Evolutionary conservation across 2,797 vertebrate species (phyloP), one percentile per base, ranked within the genome.

Genomic region (Pseudochirops corinnae): DNA sequence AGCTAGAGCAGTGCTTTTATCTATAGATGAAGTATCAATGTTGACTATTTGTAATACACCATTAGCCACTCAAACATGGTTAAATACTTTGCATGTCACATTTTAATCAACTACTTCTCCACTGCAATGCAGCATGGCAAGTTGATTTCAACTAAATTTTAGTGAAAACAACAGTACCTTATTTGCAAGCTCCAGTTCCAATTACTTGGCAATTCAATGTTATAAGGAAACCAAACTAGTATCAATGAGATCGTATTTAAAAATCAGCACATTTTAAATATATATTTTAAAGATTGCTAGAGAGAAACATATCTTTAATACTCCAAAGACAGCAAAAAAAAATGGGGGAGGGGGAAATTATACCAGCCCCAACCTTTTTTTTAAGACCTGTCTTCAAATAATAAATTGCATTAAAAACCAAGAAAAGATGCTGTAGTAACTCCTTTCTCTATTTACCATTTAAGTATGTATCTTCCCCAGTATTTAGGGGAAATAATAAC

Each of bases 111-210:
- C 92, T 91, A 94, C 52, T 97, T 96, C 97, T 94, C 90, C 91
- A 96, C 58, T 95, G 93, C 93, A 97, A 94, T 94, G 92, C 74
- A 97, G 60, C 94, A 97, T 0, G 95, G 96, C 98, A 97, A 95
- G 96, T 60, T 97, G 90, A 95, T 97, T 97, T 98, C 94, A 97
- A 67, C 93, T 93, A 91, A 96, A 97, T 93, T 92, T 93, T 16
- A 92, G 0, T 90, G 97, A 93, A 97, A 97, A 98, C 97, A 97
- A 98, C 94, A 97, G 94, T 92, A 92, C 94, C 74, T 94, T 96
- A 97, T 96, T 97, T 98, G 94, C 58, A 97, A 95, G 93, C 91
- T 95, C 93, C 96, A 97, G 62, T 93, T 96, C 95, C 0, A 0
- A 96, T 97, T 82, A 98, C 92, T 98, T 95, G 95, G 97, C 96